Evolutionary conservation across 2,113 vertebrate species (phyloP).

Genomic region (Junco hyemalis): DNA sequence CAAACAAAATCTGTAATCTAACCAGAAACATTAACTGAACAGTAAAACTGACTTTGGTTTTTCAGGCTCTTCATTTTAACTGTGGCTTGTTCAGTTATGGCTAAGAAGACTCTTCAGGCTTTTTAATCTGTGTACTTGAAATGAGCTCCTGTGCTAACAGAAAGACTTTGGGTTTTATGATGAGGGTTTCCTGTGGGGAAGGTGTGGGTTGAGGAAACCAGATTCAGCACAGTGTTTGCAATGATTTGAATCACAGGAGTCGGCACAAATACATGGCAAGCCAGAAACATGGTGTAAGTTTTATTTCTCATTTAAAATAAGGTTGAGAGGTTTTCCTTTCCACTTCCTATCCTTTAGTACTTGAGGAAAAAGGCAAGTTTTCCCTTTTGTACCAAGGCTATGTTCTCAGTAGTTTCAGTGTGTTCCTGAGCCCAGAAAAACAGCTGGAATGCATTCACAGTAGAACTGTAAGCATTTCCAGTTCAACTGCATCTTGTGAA

Average conservation of each 20-base stretch:
- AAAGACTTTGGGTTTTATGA: background rate
- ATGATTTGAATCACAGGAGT: background rate
- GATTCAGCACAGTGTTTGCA: background rate
- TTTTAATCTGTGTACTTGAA: background rate
- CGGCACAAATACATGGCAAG: background rate
- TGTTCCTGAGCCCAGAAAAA: background rate
- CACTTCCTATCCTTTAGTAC: background rate
- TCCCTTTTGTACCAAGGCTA: background rate
- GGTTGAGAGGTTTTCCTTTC: background rate
- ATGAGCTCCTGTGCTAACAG: background rate
- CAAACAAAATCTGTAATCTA: background rate
- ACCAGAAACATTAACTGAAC: background rate
- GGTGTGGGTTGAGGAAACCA: background rate
- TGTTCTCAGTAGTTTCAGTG: fast-evolving
- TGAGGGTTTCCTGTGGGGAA: background rate
- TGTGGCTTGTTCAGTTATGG: background rate
- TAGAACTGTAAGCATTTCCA: background rate
- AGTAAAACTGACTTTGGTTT: background rate
- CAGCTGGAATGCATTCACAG: fast-evolving
- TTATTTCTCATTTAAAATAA: background rate
- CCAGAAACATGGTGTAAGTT: background rate
- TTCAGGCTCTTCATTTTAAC: background rate
- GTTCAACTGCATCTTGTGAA: background rate
- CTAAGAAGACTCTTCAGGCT: background rate
- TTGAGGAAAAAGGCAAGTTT: background rate